phyloP scores from a whole-genome alignment of 2,888 invertebrate species.

The Pterostichus niger region DNA sequence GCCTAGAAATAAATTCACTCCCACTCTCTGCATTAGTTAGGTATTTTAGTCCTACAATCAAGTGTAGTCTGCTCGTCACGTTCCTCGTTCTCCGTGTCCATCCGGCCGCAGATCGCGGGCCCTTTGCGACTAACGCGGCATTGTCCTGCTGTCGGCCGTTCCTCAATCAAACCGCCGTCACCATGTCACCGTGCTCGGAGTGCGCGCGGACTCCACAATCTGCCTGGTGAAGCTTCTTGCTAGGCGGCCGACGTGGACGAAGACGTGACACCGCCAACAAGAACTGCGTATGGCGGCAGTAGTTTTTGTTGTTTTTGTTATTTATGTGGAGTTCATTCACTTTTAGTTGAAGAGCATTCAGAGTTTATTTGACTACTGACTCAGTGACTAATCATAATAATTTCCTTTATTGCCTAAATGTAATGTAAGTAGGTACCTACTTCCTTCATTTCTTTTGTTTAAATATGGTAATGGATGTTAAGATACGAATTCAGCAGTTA shows the following conservation, averaged over 20 bases:
- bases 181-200: conserved; percentile 17
- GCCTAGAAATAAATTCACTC: no score
- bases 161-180: conserved; percentile 74
- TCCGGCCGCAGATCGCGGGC: conserved; percentile 24
- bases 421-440: no score
- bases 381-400: no score
- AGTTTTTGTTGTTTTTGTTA: background rate
- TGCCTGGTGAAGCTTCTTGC: background rate
- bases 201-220: conserved; percentile 61
- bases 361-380: no score
- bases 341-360: conserved; percentile 68
- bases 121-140: conserved; percentile 69
- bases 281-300: no score
- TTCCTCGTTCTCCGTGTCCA: conserved; percentile 33
- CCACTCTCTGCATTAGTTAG: no score
- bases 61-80: conserved; percentile 41
- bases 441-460: no score
- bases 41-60: no score
- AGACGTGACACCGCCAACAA: no score
- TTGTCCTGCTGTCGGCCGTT: conserved; percentile 76
- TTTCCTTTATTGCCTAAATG: no score
- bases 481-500: no score
- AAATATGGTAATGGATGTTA: no score
- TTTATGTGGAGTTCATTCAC: conserved; percentile 1
- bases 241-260: background rate